phyloP scores from a whole-genome alignment of 2,797 vertebrate genomes.

The Anguilla megastoma region DNA sequence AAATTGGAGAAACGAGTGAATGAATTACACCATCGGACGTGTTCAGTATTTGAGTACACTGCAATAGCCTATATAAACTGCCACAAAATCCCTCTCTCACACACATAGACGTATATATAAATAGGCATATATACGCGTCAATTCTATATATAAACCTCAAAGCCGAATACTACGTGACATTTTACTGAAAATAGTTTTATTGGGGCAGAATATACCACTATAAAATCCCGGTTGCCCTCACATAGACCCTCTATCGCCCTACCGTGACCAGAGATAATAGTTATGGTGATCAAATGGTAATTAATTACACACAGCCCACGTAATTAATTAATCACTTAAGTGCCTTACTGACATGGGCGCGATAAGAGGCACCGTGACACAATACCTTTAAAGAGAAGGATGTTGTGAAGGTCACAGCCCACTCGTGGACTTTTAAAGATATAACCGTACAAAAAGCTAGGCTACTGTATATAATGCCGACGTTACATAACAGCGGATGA shows the following conservation, averaged over 20 bases:
- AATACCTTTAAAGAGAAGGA: neutral
- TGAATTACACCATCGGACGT: neutral
- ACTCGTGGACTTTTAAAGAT: neutral
- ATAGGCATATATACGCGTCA: neutral
- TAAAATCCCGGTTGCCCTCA: neutral
- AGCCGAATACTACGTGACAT: neutral
- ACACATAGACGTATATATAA: neutral
- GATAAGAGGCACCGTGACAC: constrained; percentile 26
- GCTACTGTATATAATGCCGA: neutral
- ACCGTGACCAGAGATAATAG: constrained; percentile 47
- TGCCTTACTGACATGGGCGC: constrained; percentile 16
- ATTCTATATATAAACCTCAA: neutral
- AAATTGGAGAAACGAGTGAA: neutral
- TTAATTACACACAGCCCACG: constrained; percentile 63
- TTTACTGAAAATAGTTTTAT: neutral
- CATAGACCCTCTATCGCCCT: constrained; percentile 7
- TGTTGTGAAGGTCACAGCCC: neutral
- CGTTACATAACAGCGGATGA: neutral
- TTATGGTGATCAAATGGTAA: constrained; percentile 42
- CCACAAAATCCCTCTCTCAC: neutral
- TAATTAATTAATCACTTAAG: constrained; percentile 63
- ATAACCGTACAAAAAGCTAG: neutral
- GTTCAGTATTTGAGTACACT: neutral
- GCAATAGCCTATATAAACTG: neutral
- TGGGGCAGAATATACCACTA: neutral